Conservation (phyloP, 1,140 invertebrate species). For the Sminthurinus signatus region DNA sequence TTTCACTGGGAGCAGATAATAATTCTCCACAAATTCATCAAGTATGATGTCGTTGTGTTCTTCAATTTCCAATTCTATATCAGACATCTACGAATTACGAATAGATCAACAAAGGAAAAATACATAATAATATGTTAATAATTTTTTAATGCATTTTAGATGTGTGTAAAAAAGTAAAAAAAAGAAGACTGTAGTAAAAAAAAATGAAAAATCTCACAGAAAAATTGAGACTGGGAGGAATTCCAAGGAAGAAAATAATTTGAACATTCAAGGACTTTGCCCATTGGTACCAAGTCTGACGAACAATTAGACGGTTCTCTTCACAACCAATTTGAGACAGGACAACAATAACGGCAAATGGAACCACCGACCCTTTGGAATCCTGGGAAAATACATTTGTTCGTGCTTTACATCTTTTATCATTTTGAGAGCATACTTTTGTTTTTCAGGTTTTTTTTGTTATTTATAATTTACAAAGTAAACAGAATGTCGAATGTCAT, state of each 20-base stretch:
- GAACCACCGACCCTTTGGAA: no score
- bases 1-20: slow-evolving; percentile 50
- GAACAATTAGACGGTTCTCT: slow-evolving; percentile 1
- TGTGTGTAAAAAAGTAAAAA: neutral
- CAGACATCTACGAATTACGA: neutral
- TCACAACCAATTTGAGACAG: slow-evolving; percentile 9
- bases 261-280: slow-evolving; percentile 7
- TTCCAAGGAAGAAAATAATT: slow-evolving; percentile 24
- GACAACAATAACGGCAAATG: slow-evolving; percentile 22
- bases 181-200: neutral
- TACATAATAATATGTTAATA: neutral
- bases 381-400: no score
- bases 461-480: no score
- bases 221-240: slow-evolving; percentile 1
- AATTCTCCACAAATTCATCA: slow-evolving; percentile 46
- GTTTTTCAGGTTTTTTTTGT: no score
- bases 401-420: no score
- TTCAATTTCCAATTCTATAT: slow-evolving; percentile 18
- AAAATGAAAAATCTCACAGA: neutral
- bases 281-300: slow-evolving; percentile 27
- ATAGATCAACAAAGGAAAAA: neutral
- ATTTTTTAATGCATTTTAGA: neutral
- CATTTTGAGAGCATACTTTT: no score
- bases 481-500: no score
- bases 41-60: slow-evolving; percentile 46